A percentile compares a stretch with the other conserved stretches of the same genome.
Conservation (phyloP, 2,113 vertebrate genomes). For the Neopipo cinnamomea region DNA sequence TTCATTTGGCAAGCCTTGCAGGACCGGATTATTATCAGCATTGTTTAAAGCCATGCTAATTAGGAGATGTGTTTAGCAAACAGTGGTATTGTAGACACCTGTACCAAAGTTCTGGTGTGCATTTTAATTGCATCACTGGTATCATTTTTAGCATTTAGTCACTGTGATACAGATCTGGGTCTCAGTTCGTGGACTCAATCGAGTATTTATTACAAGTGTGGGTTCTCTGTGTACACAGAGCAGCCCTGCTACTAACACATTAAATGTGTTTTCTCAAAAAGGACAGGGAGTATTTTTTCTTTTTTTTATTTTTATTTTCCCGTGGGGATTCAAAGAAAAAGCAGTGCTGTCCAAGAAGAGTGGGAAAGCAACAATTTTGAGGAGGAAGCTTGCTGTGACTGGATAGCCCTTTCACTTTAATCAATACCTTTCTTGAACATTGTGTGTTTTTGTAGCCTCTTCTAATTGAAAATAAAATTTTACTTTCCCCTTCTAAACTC, state of each 20-base stretch:
- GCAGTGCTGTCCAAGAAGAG: background rate
- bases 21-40: conserved; percentile 55
- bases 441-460: background rate
- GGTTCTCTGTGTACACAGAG: background rate
- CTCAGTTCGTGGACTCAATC: background rate
- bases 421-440: background rate
- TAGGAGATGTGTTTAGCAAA: conserved; percentile 32
- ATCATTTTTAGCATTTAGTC: background rate
- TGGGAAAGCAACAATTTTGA: background rate
- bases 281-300: background rate
- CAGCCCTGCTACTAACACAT: background rate
- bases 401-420: background rate
- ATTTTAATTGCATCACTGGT: background rate
- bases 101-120: conserved; percentile 13
- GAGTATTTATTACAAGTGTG: conserved; percentile 12
- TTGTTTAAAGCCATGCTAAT: conserved; percentile 71
- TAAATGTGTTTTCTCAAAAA: background rate
- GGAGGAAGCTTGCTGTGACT: background rate
- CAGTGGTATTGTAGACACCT: conserved; percentile 52
- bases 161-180: background rate
- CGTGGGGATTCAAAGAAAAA: background rate
- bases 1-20: conserved; percentile 29
- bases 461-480: background rate
- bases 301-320: background rate
- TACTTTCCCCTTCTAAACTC: background rate